Conservation (phyloP, 2,113 vertebrate species). For the Tretioscincus oriximinensis region DNA sequence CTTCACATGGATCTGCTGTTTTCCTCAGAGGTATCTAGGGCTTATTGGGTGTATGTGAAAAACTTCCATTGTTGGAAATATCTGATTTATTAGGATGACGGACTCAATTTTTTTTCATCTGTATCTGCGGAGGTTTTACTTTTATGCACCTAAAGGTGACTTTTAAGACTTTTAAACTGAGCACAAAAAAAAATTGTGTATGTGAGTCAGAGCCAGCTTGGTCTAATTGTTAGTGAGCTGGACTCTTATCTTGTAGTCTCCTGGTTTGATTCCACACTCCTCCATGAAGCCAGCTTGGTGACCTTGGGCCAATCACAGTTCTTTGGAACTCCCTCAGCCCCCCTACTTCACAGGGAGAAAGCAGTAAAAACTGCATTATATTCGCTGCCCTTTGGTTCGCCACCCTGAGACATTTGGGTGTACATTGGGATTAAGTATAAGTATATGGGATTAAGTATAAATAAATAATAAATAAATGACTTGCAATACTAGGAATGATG, state of each 20-base stretch:
- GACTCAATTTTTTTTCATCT: constrained; percentile 55
- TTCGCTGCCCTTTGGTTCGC: too few relatives aligned
- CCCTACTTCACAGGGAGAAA: too few relatives aligned
- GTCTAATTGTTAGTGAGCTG: too few relatives aligned
- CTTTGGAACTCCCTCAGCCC: too few relatives aligned
- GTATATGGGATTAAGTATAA: too few relatives aligned
- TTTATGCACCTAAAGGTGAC: constrained; percentile 54
- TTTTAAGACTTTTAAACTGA: constrained; percentile 63
- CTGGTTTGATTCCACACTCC: too few relatives aligned
- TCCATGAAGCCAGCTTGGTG: too few relatives aligned
- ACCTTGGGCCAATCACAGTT: too few relatives aligned
- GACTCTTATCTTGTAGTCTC: too few relatives aligned
- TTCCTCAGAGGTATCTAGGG: background rate
- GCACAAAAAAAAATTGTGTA: background rate
- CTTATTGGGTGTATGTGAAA: background rate
- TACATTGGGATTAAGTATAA: too few relatives aligned
- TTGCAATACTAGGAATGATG: background rate
- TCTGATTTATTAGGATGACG: background rate
- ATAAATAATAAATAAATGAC: background rate
- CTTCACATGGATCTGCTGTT: background rate
- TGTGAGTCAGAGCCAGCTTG: background rate
- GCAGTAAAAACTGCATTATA: too few relatives aligned
- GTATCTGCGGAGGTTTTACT: constrained; percentile 49
- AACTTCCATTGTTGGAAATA: background rate
- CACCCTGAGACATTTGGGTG: too few relatives aligned